Evolutionary conservation across 2,113 vertebrate genomes (phyloP), one percentile per base, ranked within the genome.

Genomic region (Siniperca knerii): DNA sequence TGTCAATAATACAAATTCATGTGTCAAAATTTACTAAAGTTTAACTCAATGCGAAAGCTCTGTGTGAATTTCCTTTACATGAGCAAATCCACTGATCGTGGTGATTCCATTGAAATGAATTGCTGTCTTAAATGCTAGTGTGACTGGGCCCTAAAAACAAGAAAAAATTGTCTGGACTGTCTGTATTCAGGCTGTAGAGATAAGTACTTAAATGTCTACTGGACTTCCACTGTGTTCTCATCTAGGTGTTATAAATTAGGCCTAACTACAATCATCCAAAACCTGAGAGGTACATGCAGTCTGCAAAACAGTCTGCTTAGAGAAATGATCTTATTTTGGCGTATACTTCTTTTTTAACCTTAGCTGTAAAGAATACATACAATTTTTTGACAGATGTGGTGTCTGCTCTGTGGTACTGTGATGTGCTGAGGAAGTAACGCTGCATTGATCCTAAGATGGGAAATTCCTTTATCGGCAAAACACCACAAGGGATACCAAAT

Each of bases 401-500:
- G 6, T 64, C 46, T 6, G 6, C 50, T 65, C 60, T 10, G 60
- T 40, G 61, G 23, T 54, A 4, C 35, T 55, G 33, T 64, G 78
- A 52, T 52, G 42, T n/a, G 48, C 35, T 13, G 46, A 44, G 65
- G 44, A 65, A 71, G 20, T 62, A 33, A 61, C 16, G 18, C 40
- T 5, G 44, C 52, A 68, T 20, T 77, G 73, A 50, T 88, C 25
- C 35, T 16, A 7, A 23, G 73, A 55, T 57, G 29, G 21, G 37
- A 73, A 46, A 81, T 65, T 48, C 23, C 40, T 69, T 66, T 58
- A 75, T 70, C 58, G 35, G 68, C 60, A 70, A 69, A 79, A 70
- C 42, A 25, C 66, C 52, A 62, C 86, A 62, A 67, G 67, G 37
- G 44, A 68, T 13, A 37, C 13, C 65, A 58, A 55, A 80, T 62